Evolutionary conservation across 1,140 invertebrate species (phyloP).

Genomic region (Ostrea denselamellosa): DNA sequence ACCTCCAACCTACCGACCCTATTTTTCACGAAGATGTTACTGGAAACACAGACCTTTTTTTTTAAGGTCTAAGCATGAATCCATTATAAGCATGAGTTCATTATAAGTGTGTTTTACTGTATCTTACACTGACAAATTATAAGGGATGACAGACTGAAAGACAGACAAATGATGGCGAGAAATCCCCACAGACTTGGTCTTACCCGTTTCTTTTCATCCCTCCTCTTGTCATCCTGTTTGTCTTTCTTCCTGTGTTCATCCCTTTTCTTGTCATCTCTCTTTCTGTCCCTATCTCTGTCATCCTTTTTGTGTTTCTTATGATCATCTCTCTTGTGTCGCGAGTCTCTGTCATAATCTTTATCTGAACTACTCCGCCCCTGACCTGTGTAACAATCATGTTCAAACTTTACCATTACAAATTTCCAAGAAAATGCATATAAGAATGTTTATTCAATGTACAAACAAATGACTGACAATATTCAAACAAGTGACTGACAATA

Average conservation of each 20-base stretch:
- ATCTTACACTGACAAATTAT: too few species aligned
- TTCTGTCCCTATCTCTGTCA: conserved; percentile 50
- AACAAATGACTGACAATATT: too few species aligned
- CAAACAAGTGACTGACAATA: too few species aligned
- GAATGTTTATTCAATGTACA: too few species aligned
- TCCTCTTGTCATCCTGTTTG: conserved; percentile 76
- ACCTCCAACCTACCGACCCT: too few species aligned
- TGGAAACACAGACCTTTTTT: too few species aligned
- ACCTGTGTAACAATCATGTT: neutral
- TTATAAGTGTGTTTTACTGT: too few species aligned
- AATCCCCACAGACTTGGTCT: too few species aligned
- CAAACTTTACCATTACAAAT: neutral
- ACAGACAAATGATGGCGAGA: too few species aligned
- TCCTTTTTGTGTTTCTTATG: conserved; percentile 54
- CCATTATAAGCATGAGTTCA: too few species aligned
- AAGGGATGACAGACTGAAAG: neutral
- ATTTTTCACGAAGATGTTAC: too few species aligned
- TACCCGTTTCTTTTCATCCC: conserved; percentile 69
- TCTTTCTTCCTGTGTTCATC: conserved; percentile 71
- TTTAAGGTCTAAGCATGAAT: too few species aligned
- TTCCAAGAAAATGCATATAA: neutral
- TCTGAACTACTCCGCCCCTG: neutral
- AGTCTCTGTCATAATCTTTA: conserved; percentile 42
- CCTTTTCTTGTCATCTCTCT: conserved; percentile 60
- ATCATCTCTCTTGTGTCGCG: conserved; percentile 46